Evolutionary conservation across 2,113 vertebrate species (phyloP).

Genomic region (Tenebrosternarchus preto): DNA sequence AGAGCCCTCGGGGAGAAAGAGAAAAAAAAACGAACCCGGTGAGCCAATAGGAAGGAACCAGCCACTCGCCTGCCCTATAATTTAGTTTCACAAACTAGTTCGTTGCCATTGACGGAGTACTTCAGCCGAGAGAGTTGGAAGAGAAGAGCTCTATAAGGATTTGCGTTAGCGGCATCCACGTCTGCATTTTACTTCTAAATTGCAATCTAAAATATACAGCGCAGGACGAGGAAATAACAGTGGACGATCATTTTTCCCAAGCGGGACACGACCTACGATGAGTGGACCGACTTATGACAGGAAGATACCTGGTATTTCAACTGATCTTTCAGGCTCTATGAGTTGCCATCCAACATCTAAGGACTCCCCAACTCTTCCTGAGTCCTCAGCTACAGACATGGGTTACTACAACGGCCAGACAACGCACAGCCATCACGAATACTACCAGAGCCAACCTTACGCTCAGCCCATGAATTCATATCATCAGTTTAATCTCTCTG

Average conservation of each 20-base stretch:
- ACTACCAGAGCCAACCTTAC: conserved; percentile 84
- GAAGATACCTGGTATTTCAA: conserved; percentile 92
- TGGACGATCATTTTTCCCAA: conserved; percentile 52
- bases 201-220: conserved; percentile 14
- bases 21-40: not conserved
- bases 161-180: conserved; percentile 51
- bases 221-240: conserved; percentile 44
- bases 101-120: conserved; percentile 68
- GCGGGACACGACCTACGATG: conserved; percentile 74
- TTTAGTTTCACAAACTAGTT: conserved; percentile 81
- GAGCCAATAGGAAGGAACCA: conserved; percentile 88
- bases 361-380: conserved; percentile 94
- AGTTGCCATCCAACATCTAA: conserved; percentile 94
- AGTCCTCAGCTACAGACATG: conserved; percentile 94
- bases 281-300: conserved; percentile 91
- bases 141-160: conserved; percentile 55
- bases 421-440: conserved; percentile 84
- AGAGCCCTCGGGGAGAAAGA: conserved; percentile 74
- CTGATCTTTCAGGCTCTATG: conserved; percentile 91
- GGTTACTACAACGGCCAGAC: conserved; percentile 90
- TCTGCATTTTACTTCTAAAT: conserved; percentile 15
- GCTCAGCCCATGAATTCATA: conserved; percentile 86
- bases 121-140: conserved; percentile 62
- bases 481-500: conserved; percentile 92
- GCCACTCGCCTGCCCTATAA: conserved; percentile 85